Evolutionary conservation across 2,888 invertebrate genomes (phyloP), one percentile per base, ranked within the genome.

Genomic region (Galerucella nymphaeae): DNA sequence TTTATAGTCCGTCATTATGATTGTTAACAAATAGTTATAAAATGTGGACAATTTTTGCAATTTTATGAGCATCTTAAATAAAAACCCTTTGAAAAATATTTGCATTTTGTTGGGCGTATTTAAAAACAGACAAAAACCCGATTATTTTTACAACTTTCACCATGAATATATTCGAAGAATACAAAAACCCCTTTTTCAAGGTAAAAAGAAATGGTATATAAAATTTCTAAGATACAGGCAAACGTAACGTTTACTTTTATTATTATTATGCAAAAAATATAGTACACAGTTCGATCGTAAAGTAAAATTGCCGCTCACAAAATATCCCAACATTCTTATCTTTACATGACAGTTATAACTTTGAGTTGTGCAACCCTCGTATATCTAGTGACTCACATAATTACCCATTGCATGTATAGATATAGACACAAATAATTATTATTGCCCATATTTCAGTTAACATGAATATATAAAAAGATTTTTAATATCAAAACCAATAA

Each of bases 151-250:
- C 42, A 63, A 57, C 62, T 69, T 62, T 68, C 50, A 65, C 50
- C 18, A 3, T 58, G 68, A 58, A 30, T 30, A 41, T 53, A 30
- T 53, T 42, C 55, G 63, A 53, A 67, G 30, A 50, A 62, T 62
- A 55, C 53, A 38, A n/a, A 68, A 74, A 72, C 74, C 76, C 70
- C 72, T 76, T 53, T 66, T 71, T 76, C 72, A 72, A 72, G 71
- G 72, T 71, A 55, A 72, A 18, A 69, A 14, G 59, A 71, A 73
- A 77, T 75, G 76, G 76, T 75, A 67, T 69, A n/a, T n/a, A n/a
- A n/a, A n/a, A n/a, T 72, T 75, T 76, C 75, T 70, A 75, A 75
- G 70, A 62, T 72, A 72, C 72, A 64, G 45, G 11, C 41, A 63
- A 65, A 30, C 23, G 23, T 23, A 23, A 30, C 30, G 30, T 30